Conservation (phyloP, 2,113 vertebrate species). For the Centrocercus urophasianus region DNA sequence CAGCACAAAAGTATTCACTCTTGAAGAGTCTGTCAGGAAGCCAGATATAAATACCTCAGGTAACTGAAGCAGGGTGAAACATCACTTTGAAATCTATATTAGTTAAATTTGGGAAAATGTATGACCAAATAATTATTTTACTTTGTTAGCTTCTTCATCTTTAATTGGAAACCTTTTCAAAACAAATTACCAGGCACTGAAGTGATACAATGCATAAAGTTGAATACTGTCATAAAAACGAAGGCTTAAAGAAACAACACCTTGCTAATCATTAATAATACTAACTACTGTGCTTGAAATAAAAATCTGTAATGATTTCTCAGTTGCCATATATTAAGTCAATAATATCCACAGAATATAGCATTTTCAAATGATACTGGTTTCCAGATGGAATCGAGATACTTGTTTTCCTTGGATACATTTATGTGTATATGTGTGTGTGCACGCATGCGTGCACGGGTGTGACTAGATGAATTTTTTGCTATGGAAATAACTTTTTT, state of each 20-base stretch:
- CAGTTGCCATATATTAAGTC: neutral
- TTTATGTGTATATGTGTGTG: too few relatives aligned
- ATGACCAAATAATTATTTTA: neutral
- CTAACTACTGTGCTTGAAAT: neutral
- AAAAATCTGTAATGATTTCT: neutral
- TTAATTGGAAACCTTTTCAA: neutral
- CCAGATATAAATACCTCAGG: neutral
- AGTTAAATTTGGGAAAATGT: neutral
- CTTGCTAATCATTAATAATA: neutral
- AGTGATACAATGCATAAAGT: neutral
- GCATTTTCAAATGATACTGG: neutral
- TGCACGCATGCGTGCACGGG: too few relatives aligned
- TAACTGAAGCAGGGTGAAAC: neutral
- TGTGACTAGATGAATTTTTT: neutral
- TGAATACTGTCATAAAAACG: neutral
- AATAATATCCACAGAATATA: neutral
- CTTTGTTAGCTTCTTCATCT: neutral
- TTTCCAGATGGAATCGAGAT: neutral
- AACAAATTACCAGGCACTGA: neutral
- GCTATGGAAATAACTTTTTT: neutral
- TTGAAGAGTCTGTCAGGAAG: neutral
- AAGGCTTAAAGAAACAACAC: neutral
- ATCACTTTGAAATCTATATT: neutral
- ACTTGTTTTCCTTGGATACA: neutral
- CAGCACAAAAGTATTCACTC: neutral